Percentiles rank a stretch among this genome's conserved stretches.
Conservation (phyloP, 2,797 vertebrate genomes). For the Columba guinea region DNA sequence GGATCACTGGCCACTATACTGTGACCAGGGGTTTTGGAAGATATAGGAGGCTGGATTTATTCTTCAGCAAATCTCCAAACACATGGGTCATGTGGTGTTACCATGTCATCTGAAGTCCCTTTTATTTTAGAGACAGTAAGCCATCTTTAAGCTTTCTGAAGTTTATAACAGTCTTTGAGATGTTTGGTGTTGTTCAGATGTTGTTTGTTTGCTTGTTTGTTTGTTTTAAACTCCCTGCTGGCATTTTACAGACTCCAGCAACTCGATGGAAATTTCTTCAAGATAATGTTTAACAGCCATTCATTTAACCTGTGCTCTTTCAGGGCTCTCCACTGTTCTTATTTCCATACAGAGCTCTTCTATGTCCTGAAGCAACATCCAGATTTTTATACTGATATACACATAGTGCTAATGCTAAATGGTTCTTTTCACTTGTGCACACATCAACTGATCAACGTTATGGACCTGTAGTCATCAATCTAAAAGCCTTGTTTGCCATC, state of each 20-base stretch:
- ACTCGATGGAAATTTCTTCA: background rate
- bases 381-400: background rate
- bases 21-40: background rate
- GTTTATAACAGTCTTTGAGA: background rate
- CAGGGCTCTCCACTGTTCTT: background rate
- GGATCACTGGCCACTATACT: background rate
- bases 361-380: constrained; percentile 25
- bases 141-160: background rate
- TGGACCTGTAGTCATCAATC: constrained; percentile 17
- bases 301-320: constrained; percentile 41
- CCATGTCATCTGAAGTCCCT: background rate
- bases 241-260: background rate
- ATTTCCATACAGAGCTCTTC: constrained; percentile 7
- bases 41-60: background rate
- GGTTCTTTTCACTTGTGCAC: constrained; percentile 1
- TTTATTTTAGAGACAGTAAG: background rate
- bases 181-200: no score
- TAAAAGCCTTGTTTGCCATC: constrained; percentile 50
- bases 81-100: background rate
- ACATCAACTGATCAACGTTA: constrained; percentile 16
- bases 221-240: background rate
- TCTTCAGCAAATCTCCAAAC: background rate
- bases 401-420: background rate
- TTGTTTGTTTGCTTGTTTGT: background rate
- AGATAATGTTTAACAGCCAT: constrained; percentile 3